Percentiles rank a stretch among this genome's conserved stretches.
Conservation (phyloP, 2,888 invertebrate genomes). For the Eugnorisma glareosa region DNA sequence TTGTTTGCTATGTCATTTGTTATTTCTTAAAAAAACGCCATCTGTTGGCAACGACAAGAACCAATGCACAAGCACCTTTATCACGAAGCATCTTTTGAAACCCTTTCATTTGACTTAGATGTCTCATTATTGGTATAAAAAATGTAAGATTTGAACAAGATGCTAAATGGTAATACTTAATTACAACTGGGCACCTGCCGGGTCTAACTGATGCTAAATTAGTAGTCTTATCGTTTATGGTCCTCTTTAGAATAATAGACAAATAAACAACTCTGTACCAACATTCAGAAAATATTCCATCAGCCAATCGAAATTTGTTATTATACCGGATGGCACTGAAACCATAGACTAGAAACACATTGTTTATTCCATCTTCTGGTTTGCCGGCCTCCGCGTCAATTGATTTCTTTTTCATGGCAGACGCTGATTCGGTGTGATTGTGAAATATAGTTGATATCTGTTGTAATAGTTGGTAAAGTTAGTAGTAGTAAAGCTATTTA, state of each 20-base stretch:
- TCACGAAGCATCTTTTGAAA: not conserved
- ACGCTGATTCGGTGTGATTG: constrained; percentile 12
- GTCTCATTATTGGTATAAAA: not conserved
- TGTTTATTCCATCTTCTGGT: constrained; percentile 17
- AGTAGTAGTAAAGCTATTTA: constrained; percentile 17
- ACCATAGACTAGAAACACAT: constrained; percentile 35
- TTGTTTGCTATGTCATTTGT: too few relatives aligned
- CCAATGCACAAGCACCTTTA: not conserved
- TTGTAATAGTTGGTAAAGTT: constrained; percentile 22
- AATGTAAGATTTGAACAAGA: not conserved
- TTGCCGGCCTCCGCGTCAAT: constrained; percentile 25
- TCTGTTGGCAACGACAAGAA: constrained; percentile 2
- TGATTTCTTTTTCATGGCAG: constrained; percentile 28
- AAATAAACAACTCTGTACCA: constrained; percentile 8
- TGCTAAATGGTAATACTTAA: not conserved
- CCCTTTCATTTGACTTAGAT: not conserved
- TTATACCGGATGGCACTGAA: constrained; percentile 37
- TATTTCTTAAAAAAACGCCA: too few relatives aligned
- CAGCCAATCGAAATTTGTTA: constrained; percentile 11
- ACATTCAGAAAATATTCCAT: not conserved
- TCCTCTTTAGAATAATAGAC: not conserved
- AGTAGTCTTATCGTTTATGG: constrained; percentile 1
- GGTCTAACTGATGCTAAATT: not conserved
- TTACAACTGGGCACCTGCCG: not conserved
- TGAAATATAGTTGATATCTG: constrained; percentile 20